phyloP scores from a whole-genome alignment of 2,797 vertebrate species.

The Anolis apletophallus region DNA sequence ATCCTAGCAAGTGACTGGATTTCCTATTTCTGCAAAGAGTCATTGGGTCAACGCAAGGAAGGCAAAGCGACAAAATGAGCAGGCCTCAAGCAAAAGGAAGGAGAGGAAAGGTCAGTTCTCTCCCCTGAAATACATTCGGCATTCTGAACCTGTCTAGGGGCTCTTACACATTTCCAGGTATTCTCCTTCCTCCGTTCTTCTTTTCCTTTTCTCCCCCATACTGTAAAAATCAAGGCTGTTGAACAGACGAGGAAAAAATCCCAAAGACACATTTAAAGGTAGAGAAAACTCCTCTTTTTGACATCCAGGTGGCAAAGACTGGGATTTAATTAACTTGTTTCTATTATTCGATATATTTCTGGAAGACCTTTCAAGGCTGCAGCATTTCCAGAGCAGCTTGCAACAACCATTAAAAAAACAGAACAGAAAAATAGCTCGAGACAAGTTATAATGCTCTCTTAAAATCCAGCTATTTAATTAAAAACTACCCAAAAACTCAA shows the following conservation, averaged over 20 bases:
- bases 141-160: background rate
- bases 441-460: no score
- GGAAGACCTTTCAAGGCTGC: no score
- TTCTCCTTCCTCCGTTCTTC: no score
- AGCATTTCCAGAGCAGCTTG: no score
- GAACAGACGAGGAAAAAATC: background rate
- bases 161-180: background rate
- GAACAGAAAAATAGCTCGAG: no score
- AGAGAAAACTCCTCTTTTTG: background rate
- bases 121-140: background rate
- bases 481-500: no score
- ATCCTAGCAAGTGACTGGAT: background rate
- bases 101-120: background rate
- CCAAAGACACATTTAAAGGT: background rate
- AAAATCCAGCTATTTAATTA: no score
- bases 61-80: background rate
- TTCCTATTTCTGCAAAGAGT: background rate
- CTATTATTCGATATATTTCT: no score
- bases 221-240: background rate
- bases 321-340: background rate
- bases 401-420: no score
- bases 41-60: background rate
- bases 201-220: no score
- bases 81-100: background rate
- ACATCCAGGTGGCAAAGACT: background rate